Percentiles rank a stretch among this genome's conserved stretches.
phyloP scores from a whole-genome alignment of 2,797 vertebrate genomes.

The Sebastes vulpes region DNA sequence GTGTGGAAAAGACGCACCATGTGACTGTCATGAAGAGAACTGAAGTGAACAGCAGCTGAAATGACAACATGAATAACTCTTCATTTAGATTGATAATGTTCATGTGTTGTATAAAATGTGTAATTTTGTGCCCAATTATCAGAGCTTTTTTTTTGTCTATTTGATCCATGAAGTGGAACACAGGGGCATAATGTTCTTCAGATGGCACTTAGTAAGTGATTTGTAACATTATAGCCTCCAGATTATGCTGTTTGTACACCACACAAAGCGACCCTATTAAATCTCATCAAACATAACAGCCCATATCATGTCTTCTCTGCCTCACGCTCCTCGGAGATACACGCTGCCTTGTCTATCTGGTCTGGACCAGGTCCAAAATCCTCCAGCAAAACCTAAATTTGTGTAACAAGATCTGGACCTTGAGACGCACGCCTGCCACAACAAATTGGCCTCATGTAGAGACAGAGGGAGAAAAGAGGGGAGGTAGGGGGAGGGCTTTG shows the following conservation, averaged over 20 bases:
- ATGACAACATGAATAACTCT: slow-evolving; percentile 23
- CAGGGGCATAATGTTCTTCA: slow-evolving; percentile 53
- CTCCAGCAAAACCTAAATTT: slow-evolving; percentile 82
- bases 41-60: slow-evolving; percentile 37
- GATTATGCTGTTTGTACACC: slow-evolving; percentile 75
- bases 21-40: slow-evolving; percentile 26
- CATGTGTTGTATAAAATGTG: slow-evolving; percentile 15
- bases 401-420: slow-evolving; percentile 86
- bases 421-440: slow-evolving; percentile 85
- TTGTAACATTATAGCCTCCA: slow-evolving; percentile 73
- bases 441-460: slow-evolving; percentile 86
- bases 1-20: slow-evolving; percentile 25
- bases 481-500: slow-evolving; percentile 48
- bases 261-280: slow-evolving; percentile 72
- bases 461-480: slow-evolving; percentile 47
- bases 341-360: slow-evolving; percentile 74
- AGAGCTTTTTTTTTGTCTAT: slow-evolving; percentile 8
- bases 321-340: slow-evolving; percentile 68
- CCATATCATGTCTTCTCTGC: slow-evolving; percentile 78
- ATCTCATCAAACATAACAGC: slow-evolving; percentile 81
- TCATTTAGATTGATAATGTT: slow-evolving; percentile 25
- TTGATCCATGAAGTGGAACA: slow-evolving; percentile 46
- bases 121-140: slow-evolving; percentile 32
- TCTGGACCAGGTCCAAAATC: slow-evolving; percentile 83
- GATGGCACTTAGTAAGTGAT: slow-evolving; percentile 64